These are phyloP conservation scores for Sinosuthora webbiana DNA, from an alignment of 2,113 vertebrate genomes.

Conservation along the genomic window DNA sequence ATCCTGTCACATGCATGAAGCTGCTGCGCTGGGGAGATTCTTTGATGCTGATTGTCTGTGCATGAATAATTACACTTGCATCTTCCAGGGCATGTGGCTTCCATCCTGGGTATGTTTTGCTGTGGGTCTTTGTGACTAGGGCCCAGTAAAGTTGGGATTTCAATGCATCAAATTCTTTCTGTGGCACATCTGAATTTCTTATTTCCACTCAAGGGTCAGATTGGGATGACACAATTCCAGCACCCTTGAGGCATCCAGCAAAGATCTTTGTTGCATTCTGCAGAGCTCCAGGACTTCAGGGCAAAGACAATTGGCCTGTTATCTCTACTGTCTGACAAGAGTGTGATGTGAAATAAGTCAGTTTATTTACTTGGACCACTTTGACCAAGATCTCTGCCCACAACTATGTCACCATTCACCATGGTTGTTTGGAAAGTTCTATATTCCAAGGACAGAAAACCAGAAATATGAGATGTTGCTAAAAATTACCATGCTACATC, in stretches of 20 bases:
- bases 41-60: not conserved
- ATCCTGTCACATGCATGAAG: not conserved
- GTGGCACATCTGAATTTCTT: not conserved
- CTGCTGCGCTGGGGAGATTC: not conserved
- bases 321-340: not conserved
- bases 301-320: not conserved
- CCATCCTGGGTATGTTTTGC: not conserved
- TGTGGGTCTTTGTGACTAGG: not conserved
- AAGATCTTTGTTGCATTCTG: not conserved
- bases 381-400: not conserved
- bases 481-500: not conserved
- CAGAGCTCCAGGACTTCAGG: not conserved
- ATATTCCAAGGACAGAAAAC: not conserved
- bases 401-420: not conserved
- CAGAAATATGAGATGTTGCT: not conserved
- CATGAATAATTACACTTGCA: not conserved
- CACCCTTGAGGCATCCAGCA: not conserved
- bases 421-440: slow-evolving; percentile 6
- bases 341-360: not conserved
- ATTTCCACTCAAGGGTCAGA: not conserved
- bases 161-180: not conserved
- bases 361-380: slow-evolving; percentile 5
- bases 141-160: not conserved
- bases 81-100: not conserved
- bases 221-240: not conserved